Evolutionary conservation across 2,888 invertebrate species (phyloP), one percentile per base, ranked within the genome.

Genomic region (Hemicrepidius hirtus): DNA sequence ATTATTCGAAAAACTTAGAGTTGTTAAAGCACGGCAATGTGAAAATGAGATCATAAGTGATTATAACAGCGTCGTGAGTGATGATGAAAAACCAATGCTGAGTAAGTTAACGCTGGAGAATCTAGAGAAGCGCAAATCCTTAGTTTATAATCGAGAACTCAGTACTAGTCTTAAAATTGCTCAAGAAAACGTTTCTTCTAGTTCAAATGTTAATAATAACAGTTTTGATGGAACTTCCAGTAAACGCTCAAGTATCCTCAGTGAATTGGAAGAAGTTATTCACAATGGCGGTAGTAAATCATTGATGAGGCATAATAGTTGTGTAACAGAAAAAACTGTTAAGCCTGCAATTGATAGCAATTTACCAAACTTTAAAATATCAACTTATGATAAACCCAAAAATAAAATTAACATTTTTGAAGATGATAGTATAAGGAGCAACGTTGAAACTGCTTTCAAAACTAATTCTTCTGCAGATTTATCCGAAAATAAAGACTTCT

Each of bases 331-430:
- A 20, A 59, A 12, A 37, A 53, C 28, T 35, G 9, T 32, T 6
- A 50, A 57, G 55, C 44, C 73, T 6, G 20, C 28, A 13, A 32
- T 66, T 13, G 80, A 80, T 71, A 75, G 81, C 28, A 83, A 83
- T 20, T 79, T 87, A 62, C 86, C 87, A 7, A 87, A 87, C 75
- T 87, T 87, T 76, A 86, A 86, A 81, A 86, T 87, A 74, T 85
- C 87, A 0, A 86, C 87, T 0, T 87, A 87, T 76, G 84, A 87
- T 69, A 82, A 82, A 59, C 85, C 86, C 3, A 85, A 84, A 70
- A 82, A 84, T 59, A 86, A 85, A 76, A 84, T 87, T 32, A 85
- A 85, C 71, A 86, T 87, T 13, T 87, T 86, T 75, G 87, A 87
- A 77, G 87, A 87, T 71, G 87, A 87, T 64, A 86, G 85, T 10